phyloP scores from a whole-genome alignment of 2,113 vertebrate genomes.

The Corapipo altera region DNA sequence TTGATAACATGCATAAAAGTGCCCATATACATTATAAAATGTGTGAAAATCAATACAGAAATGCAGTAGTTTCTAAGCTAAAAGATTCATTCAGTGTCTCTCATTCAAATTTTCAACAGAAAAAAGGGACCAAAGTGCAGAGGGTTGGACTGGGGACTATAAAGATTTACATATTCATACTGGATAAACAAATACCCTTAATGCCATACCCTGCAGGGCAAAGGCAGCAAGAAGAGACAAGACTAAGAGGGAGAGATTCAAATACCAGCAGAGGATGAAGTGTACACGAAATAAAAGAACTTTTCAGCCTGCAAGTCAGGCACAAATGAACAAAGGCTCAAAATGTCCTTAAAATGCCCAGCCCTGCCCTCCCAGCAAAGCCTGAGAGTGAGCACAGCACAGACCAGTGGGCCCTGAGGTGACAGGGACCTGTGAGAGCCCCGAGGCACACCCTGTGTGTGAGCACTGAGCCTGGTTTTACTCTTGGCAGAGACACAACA shows the following conservation, averaged over 20 bases:
- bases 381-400: background rate
- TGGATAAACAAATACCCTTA: background rate
- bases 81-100: background rate
- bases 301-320: background rate
- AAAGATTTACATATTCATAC: background rate
- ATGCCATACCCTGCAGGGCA: background rate
- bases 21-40: background rate
- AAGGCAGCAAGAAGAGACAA: background rate
- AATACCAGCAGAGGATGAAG: background rate
- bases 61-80: background rate
- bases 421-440: background rate
- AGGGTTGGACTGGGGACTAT: background rate
- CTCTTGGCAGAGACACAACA: background rate
- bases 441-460: background rate
- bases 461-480: background rate
- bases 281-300: rapidly evolving
- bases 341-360: background rate
- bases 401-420: background rate
- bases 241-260: background rate
- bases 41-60: background rate
- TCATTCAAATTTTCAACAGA: background rate
- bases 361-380: background rate
- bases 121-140: background rate
- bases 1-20: background rate
- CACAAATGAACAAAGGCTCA: background rate